Evolutionary conservation across 2,113 vertebrate genomes (phyloP), one percentile per base, ranked within the genome.

Genomic region (Lepisosteus osseus): DNA sequence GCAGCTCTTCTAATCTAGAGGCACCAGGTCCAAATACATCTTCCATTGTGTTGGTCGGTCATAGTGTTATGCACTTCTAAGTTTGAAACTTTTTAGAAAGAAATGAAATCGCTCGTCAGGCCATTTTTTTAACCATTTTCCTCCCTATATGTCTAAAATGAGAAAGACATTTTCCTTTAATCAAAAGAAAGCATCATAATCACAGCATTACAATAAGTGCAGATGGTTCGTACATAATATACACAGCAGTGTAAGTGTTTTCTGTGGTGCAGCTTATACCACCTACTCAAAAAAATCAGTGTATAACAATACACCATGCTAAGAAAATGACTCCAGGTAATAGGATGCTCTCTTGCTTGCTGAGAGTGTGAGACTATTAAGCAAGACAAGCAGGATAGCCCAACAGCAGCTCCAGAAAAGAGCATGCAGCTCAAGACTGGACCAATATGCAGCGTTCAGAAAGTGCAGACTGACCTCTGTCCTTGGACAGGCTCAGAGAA

Each of bases 311-410:
- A 44, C 72, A 54, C 17, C 56, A 69, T 42, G 17, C 45, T 45
- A n/a, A 61, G 67, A 15, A 64, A 69, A 64, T 43, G 65, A 54
- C 47, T 42, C 65, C 12, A 13, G 44, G 72, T 51, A 73, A 61
- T 47, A 56, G 29, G 42, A 45, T 61, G 55, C 56, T 66, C 56
- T 41, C 6, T 13, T 9, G 47, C 59, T 41, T 40, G 55, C 65
- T 61, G 55, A 4, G 66, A 55, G 66, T 41, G 66, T 13, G 9
- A 55, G 54, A 55, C 66, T 14, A 9, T 54, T 40, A 11, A 40
- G 13, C 15, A 54, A 67, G 45, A 55, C 13, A 15, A 47, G 66
- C 15, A 55, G 66, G 3, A 6, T 13, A 12, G 8, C 8, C 44
- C 47, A 17, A 44, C 44, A 47, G 14, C 0, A 59, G 47, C 15